A percentile compares a stretch with the other conserved stretches of the same genome.
Conservation (phyloP, 37 sponge, comb jelly and placozoan species). For the Petrosia ficiformis region DNA sequence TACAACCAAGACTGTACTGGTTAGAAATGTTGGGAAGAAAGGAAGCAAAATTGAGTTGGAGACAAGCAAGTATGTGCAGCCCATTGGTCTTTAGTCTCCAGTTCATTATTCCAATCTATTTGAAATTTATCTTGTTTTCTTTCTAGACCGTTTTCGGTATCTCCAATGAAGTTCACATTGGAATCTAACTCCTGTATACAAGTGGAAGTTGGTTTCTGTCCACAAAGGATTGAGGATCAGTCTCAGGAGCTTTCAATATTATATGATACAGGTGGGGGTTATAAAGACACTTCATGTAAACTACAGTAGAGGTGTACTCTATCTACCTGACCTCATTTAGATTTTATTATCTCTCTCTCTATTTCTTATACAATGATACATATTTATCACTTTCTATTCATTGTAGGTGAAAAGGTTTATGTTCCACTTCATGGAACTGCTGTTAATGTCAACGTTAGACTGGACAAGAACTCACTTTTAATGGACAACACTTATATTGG, state of each 20-base stretch:
- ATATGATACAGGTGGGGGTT: constrained; percentile 93
- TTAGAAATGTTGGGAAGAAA: constrained; percentile 89
- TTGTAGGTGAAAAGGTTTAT: constrained; percentile 80
- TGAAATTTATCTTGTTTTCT: not conserved
- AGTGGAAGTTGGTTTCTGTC: constrained; percentile 66
- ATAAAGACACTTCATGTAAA: too few species aligned
- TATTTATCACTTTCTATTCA: constrained; percentile 4
- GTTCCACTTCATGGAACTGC: constrained; percentile 82
- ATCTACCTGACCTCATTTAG: too few species aligned
- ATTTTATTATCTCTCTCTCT: too few species aligned
- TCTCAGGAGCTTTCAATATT: constrained; percentile 62
- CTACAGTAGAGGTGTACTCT: too few species aligned
- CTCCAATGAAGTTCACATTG: constrained; percentile 67
- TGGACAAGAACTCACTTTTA: constrained; percentile 81
- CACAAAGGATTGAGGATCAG: constrained; percentile 66
- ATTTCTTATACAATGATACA: not conserved
- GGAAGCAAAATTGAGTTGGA: constrained; percentile 77
- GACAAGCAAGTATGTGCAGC: constrained; percentile 23
- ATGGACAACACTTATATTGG: constrained; percentile 90
- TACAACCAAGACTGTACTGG: constrained; percentile 85
- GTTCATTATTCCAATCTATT: not conserved
- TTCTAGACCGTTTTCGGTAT: constrained; percentile 78
- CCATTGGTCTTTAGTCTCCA: too few species aligned
- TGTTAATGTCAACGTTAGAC: constrained; percentile 78
- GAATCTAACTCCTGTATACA: constrained; percentile 78